Percentiles rank a stretch among this genome's conserved stretches.
Evolutionary conservation across 2,113 vertebrate species (phyloP).

Genomic region (Eptesicus fuscus): DNA sequence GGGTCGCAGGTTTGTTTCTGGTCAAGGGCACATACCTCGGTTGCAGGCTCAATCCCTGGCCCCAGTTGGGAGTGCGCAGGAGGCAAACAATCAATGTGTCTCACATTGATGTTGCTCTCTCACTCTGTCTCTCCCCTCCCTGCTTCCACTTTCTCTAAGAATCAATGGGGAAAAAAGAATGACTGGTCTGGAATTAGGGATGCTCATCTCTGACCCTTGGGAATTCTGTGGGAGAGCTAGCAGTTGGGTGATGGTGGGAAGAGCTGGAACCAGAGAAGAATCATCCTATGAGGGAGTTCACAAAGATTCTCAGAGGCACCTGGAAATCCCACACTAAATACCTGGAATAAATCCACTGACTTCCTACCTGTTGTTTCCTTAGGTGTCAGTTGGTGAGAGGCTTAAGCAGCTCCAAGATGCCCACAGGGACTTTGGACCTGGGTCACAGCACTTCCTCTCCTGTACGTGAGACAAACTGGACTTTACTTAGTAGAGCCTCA

Average conservation of each 20-base stretch:
- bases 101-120: too few species aligned
- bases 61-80: too few species aligned
- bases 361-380: slow-evolving; percentile 32
- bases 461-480: slow-evolving; percentile 83
- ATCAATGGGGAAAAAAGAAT: neutral
- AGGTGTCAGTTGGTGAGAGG: slow-evolving; percentile 94
- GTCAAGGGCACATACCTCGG: too few species aligned
- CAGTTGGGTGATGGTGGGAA: neutral
- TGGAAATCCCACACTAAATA: neutral
- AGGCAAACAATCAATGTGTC: too few species aligned
- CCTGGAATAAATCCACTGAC: neutral
- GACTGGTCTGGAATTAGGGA: neutral
- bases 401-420: slow-evolving; percentile 98
- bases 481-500: slow-evolving; percentile 22
- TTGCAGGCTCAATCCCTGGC: too few species aligned
- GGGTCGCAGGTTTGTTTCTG: too few species aligned
- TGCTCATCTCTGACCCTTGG: neutral
- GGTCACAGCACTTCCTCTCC: slow-evolving; percentile 98
- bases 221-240: neutral
- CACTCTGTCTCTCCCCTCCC: too few species aligned
- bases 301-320: neutral
- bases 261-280: neutral
- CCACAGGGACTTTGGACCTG: slow-evolving; percentile 96
- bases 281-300: neutral
- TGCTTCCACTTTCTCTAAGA: too few species aligned